These are phyloP conservation scores for Myotis vivesi DNA, from an alignment of 2,797 vertebrate genomes.

Conservation along the genomic window DNA sequence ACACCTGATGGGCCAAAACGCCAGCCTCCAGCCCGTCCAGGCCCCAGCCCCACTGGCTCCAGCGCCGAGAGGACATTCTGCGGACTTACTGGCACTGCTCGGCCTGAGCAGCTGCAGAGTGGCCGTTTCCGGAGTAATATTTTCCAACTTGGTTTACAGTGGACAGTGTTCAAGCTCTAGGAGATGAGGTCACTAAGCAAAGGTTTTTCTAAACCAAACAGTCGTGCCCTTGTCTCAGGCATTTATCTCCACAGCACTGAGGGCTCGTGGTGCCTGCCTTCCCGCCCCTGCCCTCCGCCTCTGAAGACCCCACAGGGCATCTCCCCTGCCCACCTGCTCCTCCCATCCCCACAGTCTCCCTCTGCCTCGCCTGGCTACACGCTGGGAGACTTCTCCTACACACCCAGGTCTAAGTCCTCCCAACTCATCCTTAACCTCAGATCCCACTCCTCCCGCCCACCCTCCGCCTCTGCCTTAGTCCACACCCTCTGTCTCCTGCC, in stretches of 20 bases:
- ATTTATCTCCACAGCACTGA: accelerated
- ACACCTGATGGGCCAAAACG: neutral
- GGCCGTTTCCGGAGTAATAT: neutral
- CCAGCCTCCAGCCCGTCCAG: neutral
- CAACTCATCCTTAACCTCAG: neutral
- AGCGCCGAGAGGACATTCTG: neutral
- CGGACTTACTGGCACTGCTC: neutral
- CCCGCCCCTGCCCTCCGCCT: neutral
- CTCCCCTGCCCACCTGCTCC: neutral
- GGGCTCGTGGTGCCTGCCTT: neutral
- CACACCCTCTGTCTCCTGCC: neutral
- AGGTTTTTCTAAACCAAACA: neutral
- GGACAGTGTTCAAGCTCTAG: neutral
- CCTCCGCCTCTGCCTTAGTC: neutral
- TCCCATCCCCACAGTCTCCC: neutral
- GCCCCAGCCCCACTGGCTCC: accelerated
- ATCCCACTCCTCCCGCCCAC: neutral
- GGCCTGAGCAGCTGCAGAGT: neutral
- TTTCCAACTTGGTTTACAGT: neutral
- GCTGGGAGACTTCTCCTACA: neutral
- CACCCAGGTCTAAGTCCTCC: neutral
- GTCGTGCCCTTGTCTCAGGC: neutral
- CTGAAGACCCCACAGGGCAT: neutral
- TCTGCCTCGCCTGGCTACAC: neutral
- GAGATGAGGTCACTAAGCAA: neutral